phyloP scores from a whole-genome alignment of 2,888 invertebrate species.

The Yponomeuta evonymella region DNA sequence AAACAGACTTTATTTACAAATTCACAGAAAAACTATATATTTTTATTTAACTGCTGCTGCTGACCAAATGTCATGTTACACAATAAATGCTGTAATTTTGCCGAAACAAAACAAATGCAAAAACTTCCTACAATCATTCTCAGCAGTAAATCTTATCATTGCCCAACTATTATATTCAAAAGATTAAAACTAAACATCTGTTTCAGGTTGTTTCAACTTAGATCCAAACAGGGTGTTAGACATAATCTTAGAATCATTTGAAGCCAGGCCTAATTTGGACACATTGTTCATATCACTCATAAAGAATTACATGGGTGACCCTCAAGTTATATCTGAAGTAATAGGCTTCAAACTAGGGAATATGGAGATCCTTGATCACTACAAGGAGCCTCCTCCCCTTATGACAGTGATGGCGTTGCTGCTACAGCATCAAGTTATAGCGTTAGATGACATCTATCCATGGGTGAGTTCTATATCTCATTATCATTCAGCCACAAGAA shows the following conservation, averaged over 20 bases:
- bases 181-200: background rate
- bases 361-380: constrained; percentile 74
- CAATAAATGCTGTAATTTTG: too few relatives aligned
- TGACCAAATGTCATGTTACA: too few relatives aligned
- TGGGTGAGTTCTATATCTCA: constrained; percentile 79
- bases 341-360: constrained; percentile 94
- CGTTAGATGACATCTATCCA: constrained; percentile 90
- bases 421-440: constrained; percentile 90
- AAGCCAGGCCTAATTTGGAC: constrained; percentile 86
- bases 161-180: too few relatives aligned
- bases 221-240: constrained; percentile 99
- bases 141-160: too few relatives aligned
- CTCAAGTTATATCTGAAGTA: constrained; percentile 90
- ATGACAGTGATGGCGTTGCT: constrained; percentile 94
- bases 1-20: too few relatives aligned
- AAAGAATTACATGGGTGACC: constrained; percentile 91
- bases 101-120: background rate
- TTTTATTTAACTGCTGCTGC: too few relatives aligned
- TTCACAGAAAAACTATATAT: too few relatives aligned
- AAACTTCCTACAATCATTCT: background rate
- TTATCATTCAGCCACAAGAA: too few relatives aligned
- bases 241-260: constrained; percentile 97
- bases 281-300: constrained; percentile 89
- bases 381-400: constrained; percentile 85
- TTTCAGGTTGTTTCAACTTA: constrained; percentile 96